A percentile compares a stretch with the other conserved stretches of the same genome.
phyloP scores from a whole-genome alignment of 2,113 vertebrate genomes.

The Gallinago paraguaiae region DNA sequence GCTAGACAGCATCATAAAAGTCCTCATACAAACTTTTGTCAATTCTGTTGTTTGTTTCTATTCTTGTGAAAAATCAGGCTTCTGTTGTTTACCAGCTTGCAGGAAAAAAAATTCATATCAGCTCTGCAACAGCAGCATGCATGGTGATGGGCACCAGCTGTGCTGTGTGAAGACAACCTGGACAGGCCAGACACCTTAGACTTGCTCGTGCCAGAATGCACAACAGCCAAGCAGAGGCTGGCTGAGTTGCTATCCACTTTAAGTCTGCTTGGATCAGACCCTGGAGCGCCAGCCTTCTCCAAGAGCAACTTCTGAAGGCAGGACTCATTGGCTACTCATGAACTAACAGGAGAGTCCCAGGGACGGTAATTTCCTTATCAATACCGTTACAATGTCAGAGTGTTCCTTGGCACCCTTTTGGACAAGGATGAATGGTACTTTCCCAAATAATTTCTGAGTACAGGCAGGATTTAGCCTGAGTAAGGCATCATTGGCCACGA shows the following conservation, averaged over 20 bases:
- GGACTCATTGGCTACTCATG: background rate
- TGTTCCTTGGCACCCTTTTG: background rate
- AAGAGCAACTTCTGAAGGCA: background rate
- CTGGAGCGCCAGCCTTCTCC: background rate
- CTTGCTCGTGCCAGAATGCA: background rate
- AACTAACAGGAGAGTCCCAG: background rate
- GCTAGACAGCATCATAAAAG: background rate
- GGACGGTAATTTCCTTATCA: background rate
- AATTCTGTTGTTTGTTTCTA: background rate
- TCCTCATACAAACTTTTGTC: background rate
- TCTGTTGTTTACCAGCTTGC: background rate
- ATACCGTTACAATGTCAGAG: background rate
- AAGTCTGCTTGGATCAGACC: background rate
- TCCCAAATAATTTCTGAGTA: background rate
- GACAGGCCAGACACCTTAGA: background rate
- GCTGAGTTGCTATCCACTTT: background rate
- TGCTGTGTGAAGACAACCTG: background rate
- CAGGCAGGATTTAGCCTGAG: background rate
- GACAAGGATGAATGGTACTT: background rate
- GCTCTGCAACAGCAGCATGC: background rate
- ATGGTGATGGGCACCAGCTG: background rate
- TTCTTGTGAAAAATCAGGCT: background rate
- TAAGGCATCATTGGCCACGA: background rate
- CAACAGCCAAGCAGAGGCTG: accelerated
- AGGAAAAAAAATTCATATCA: background rate